phyloP scores from a whole-genome alignment of 2,797 vertebrate species.

The Cyprinella venusta region DNA sequence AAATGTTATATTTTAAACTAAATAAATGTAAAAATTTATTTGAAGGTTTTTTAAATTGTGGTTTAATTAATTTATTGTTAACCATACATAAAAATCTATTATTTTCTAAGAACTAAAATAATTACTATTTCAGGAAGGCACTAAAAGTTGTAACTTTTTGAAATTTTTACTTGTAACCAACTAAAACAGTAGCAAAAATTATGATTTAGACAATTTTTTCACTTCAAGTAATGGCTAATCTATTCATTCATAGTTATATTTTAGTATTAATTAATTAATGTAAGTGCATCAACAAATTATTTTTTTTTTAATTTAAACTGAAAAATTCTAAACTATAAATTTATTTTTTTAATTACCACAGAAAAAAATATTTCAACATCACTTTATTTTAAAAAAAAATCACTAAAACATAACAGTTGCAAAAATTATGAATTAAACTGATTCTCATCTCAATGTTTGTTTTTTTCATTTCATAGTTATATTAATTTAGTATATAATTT shows the following conservation, averaged over 20 bases:
- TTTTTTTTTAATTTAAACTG: no score
- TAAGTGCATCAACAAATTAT: not conserved
- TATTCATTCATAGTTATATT: not conserved
- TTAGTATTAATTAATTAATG: not conserved
- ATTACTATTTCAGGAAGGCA: not conserved
- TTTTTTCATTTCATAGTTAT: not conserved
- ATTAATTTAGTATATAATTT: not conserved
- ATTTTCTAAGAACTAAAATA: not conserved
- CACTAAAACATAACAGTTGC: not conserved
- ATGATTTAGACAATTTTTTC: not conserved
- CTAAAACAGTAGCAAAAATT: not conserved
- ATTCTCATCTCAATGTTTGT: not conserved
- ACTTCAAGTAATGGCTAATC: not conserved
- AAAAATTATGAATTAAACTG: not conserved
- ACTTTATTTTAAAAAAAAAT: no score
- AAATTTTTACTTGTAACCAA: not conserved
- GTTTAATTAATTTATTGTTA: no score
- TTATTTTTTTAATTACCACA: no score
- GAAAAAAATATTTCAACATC: not conserved
- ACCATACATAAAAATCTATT: no score
- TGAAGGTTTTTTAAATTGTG: no score
- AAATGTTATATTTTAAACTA: no score
- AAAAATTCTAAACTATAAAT: no score
- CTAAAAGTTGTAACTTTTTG: not conserved
- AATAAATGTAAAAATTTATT: no score